These are phyloP conservation scores for Idaea aversata DNA, from an alignment of 2,888 invertebrate species.

Conservation along the genomic window DNA sequence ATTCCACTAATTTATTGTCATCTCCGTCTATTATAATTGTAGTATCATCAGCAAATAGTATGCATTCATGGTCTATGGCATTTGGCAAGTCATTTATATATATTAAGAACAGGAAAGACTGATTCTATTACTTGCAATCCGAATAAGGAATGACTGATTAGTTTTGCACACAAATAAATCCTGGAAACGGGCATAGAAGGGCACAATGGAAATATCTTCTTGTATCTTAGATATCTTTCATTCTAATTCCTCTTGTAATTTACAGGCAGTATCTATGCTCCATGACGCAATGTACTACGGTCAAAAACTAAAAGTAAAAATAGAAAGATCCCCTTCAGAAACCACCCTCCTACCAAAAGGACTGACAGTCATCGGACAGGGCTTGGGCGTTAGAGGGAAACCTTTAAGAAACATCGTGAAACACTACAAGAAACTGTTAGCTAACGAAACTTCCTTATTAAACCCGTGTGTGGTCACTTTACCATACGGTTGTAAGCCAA, in stretches of 20 bases:
- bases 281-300: constrained; percentile 55
- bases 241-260: constrained; percentile 20
- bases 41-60: too few relatives aligned
- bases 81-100: too few relatives aligned
- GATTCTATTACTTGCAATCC: too few relatives aligned
- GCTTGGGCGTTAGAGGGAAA: constrained; percentile 51
- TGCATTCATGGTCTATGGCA: too few relatives aligned
- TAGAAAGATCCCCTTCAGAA: constrained; percentile 36
- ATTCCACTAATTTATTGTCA: too few relatives aligned
- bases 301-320: constrained; percentile 40
- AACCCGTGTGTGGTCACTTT: constrained; percentile 33
- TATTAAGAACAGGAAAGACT: too few relatives aligned
- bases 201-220: too few relatives aligned
- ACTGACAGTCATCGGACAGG: constrained; percentile 47
- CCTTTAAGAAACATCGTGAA: constrained; percentile 48
- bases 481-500: neutral
- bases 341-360: constrained; percentile 55
- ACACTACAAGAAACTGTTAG: constrained; percentile 50
- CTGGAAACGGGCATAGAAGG: too few relatives aligned
- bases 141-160: too few relatives aligned
- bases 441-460: constrained; percentile 32
- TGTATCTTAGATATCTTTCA: neutral
- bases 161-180: too few relatives aligned
- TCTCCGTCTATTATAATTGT: too few relatives aligned
- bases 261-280: constrained; percentile 68